A percentile compares a stretch with the other conserved stretches of the same genome.
These are phyloP conservation scores for Odontamblyopus rebecca DNA, from an alignment of 2,797 vertebrate genomes.

Conservation along the genomic window DNA sequence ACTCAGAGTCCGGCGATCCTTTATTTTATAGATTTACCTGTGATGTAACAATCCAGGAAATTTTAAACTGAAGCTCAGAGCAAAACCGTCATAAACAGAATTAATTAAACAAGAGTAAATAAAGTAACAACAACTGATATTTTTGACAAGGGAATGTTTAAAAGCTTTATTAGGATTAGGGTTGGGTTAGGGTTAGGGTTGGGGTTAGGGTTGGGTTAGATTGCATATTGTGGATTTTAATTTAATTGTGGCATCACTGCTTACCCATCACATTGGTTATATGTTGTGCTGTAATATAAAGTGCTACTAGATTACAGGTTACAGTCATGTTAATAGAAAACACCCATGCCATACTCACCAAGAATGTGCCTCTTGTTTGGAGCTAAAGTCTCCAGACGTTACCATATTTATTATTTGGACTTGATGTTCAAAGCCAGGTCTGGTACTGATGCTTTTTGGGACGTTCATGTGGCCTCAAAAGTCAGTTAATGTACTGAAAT, in stretches of 20 bases:
- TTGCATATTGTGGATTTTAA: too few relatives aligned
- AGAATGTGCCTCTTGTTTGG: constrained; percentile 52
- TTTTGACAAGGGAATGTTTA: too few relatives aligned
- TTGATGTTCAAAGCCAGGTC: constrained; percentile 19
- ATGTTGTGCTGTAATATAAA: not conserved
- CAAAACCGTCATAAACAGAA: too few relatives aligned
- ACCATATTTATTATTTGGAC: constrained; percentile 52
- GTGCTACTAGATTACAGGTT: constrained; percentile 15
- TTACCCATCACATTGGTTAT: not conserved
- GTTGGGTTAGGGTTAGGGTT: too few relatives aligned
- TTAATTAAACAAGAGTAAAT: too few relatives aligned
- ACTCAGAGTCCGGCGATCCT: too few relatives aligned
- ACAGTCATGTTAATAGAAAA: constrained; percentile 1
- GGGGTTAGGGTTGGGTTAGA: too few relatives aligned
- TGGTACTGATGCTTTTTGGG: constrained; percentile 33
- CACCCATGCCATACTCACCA: constrained; percentile 22
- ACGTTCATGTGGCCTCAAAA: constrained; percentile 32
- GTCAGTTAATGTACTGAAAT: constrained; percentile 17
- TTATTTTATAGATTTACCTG: too few relatives aligned
- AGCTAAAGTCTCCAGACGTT: constrained; percentile 35
- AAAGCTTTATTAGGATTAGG: too few relatives aligned
- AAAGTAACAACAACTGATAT: too few relatives aligned
- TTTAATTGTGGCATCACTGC: not conserved
- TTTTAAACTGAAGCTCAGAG: too few relatives aligned
- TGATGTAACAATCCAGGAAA: too few relatives aligned